phyloP scores from a whole-genome alignment of 2,113 vertebrate genomes.

The Coreoperca whiteheadi region DNA sequence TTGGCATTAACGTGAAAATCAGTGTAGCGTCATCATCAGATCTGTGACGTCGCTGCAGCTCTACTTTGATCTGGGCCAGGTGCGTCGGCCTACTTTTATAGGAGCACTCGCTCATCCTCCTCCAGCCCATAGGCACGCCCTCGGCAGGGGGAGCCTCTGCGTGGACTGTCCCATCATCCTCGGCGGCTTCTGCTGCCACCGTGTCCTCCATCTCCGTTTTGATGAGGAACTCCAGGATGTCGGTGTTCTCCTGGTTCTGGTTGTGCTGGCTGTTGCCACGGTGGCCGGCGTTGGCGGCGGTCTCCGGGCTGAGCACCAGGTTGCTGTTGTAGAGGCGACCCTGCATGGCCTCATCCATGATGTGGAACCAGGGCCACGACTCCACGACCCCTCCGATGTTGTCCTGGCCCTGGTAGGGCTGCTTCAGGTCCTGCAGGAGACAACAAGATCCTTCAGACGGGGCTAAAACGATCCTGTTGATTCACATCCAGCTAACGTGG shows the following conservation, averaged over 20 bases:
- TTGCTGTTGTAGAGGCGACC: constrained; percentile 78
- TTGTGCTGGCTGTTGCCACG: constrained; percentile 30
- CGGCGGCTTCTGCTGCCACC: constrained; percentile 12
- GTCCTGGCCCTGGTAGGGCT: constrained; percentile 80
- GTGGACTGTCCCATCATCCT: constrained; percentile 17
- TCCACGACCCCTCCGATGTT: constrained; percentile 56
- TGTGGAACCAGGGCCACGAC: constrained; percentile 86
- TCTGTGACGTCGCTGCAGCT: too few relatives aligned
- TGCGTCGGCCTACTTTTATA: constrained; percentile 72
- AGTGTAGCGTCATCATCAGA: too few relatives aligned
- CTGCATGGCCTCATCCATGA: constrained; percentile 84
- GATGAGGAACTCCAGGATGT: constrained; percentile 83
- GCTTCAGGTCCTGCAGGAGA: constrained; percentile 81
- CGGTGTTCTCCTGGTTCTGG: constrained; percentile 71
- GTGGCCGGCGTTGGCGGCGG: background rate
- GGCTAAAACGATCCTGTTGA: too few relatives aligned
- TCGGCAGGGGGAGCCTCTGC: constrained; percentile 2
- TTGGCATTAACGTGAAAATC: too few relatives aligned
- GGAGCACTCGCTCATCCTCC: constrained; percentile 78
- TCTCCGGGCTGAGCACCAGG: constrained; percentile 68
- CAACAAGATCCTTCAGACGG: background rate
- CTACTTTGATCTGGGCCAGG: background rate
- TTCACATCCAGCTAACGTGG: too few relatives aligned
- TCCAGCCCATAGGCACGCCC: constrained; percentile 76
- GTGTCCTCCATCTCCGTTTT: constrained; percentile 83